These are phyloP conservation scores for Nasonia vitripennis DNA, from an alignment of 1,140 invertebrate genomes.

Conservation along the genomic window DNA sequence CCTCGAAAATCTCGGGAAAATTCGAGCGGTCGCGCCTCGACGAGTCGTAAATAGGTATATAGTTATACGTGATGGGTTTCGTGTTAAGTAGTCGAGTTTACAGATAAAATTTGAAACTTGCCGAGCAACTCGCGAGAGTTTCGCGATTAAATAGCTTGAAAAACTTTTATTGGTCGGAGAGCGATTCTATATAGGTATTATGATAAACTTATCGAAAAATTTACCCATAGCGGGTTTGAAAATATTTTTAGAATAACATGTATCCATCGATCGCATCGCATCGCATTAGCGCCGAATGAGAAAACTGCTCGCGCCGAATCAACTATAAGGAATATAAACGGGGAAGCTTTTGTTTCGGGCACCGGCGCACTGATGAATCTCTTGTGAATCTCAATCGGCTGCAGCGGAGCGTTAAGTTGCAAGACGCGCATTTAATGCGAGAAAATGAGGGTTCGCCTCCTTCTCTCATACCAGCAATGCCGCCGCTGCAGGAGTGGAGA, in stretches of 20 bases:
- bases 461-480: not conserved
- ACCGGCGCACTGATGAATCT: slow-evolving; percentile 44
- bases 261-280: not conserved
- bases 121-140: not conserved
- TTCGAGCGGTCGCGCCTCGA: slow-evolving; percentile 6
- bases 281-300: not conserved
- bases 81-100: not conserved
- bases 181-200: too few relatives aligned
- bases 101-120: slow-evolving; percentile 4
- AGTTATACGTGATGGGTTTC: not conserved
- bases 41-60: not conserved
- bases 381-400: slow-evolving; percentile 48
- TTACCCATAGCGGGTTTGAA: too few relatives aligned
- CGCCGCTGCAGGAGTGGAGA: slow-evolving; percentile 14
- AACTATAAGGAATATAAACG: not conserved
- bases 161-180: too few relatives aligned
- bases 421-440: slow-evolving; percentile 42
- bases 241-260: too few relatives aligned
- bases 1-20: slow-evolving; percentile 20
- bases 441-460: slow-evolving; percentile 27
- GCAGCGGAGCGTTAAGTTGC: slow-evolving; percentile 47
- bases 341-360: not conserved
- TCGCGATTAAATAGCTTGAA: too few relatives aligned
- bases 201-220: too few relatives aligned
- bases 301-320: not conserved